Evolutionary conservation across 2,797 vertebrate genomes (phyloP).

Genomic region (Tokudaia tokunoshimensis): DNA sequence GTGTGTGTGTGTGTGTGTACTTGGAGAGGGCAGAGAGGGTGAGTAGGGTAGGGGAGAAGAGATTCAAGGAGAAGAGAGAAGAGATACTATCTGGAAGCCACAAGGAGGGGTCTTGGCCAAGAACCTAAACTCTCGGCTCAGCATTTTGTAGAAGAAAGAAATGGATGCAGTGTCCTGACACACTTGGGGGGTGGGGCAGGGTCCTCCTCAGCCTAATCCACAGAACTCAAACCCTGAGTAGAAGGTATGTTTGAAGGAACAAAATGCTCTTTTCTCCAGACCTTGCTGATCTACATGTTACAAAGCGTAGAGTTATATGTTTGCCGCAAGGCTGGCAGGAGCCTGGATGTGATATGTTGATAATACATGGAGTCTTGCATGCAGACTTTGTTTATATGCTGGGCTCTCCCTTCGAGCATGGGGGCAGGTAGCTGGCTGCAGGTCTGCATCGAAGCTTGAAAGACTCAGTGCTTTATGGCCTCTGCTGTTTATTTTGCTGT

Average conservation of each 20-base stretch:
- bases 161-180: not conserved
- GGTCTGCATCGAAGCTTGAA: not conserved
- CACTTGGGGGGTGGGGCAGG: not conserved
- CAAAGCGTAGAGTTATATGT: constrained; percentile 36
- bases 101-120: not conserved
- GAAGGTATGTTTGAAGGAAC: not conserved
- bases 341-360: constrained; percentile 29
- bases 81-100: not conserved
- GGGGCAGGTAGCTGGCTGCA: constrained; percentile 48
- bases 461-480: not conserved
- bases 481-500: constrained; percentile 62
- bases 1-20: not conserved
- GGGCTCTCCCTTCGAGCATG: constrained; percentile 12
- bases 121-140: not conserved
- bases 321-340: constrained; percentile 21
- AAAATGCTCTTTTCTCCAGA: constrained; percentile 53
- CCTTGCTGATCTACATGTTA: not conserved
- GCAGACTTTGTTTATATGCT: constrained; percentile 63
- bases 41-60: too few species aligned
- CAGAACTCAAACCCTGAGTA: not conserved
- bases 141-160: not conserved
- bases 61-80: too few species aligned
- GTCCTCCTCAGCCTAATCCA: not conserved
- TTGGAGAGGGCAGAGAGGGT: not conserved
- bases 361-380: constrained; percentile 56